Conservation (phyloP, 1,140 invertebrate species). For the Cheumatopsyche charites region DNA sequence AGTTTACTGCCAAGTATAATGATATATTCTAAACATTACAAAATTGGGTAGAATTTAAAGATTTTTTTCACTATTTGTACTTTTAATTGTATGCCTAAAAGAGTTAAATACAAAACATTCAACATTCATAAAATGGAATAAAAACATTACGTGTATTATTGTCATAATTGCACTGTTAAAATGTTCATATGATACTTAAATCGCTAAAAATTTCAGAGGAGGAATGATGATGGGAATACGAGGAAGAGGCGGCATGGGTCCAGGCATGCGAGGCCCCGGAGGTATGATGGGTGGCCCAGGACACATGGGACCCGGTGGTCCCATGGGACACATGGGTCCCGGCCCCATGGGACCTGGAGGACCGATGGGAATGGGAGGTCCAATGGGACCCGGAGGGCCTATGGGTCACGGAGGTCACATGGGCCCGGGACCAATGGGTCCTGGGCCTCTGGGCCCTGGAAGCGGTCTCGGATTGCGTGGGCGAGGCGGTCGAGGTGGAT, state of each 20-base stretch:
- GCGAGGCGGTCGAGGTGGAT: constrained; percentile 21
- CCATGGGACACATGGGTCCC: constrained; percentile 6
- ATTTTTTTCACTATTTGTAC: too few relatives aligned
- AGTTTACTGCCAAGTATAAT: too few relatives aligned
- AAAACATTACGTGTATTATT: too few relatives aligned
- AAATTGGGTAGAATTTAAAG: too few relatives aligned
- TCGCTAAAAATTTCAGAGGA: constrained; percentile 16
- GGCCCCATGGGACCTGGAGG: constrained; percentile 3
- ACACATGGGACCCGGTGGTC: constrained; percentile 13
- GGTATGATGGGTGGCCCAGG: constrained; percentile 1
- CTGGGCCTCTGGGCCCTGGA: constrained; percentile 36
- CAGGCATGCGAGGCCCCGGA: constrained; percentile 12
- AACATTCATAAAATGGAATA: too few relatives aligned
- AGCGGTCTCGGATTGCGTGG: constrained; percentile 34
- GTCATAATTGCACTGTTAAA: too few relatives aligned
- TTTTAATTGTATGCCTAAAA: too few relatives aligned
- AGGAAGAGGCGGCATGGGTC: constrained; percentile 24
- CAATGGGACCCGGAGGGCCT: constrained; percentile 17
- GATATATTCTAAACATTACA: too few relatives aligned
- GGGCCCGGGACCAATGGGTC: constrained; percentile 33
- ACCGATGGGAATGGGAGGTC: constrained; percentile 19
- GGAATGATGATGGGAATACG: constrained; percentile 33
- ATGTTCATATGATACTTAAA: background rate
- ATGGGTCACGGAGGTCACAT: constrained; percentile 19
- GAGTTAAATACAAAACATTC: too few relatives aligned